Conservation (phyloP, 2,888 invertebrate species). For the Listrodromus nycthemerus region DNA sequence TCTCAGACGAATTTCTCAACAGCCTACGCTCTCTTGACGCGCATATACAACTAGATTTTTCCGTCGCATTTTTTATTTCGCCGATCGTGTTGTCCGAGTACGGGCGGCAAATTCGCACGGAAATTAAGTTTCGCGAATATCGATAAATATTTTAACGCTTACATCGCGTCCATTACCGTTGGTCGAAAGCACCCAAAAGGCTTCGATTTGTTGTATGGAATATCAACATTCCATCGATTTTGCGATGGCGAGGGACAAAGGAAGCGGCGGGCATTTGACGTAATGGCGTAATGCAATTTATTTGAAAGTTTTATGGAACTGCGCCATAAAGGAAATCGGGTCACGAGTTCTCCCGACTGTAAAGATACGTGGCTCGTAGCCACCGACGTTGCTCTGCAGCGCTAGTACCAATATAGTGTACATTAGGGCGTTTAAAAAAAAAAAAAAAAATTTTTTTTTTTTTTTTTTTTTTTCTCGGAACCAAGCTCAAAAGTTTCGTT, state of each 20-base stretch:
- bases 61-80: constrained; percentile 10
- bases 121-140: background rate
- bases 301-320: constrained; percentile 75
- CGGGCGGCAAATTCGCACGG: no score
- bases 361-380: constrained; percentile 72
- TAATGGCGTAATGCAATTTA: constrained; percentile 74
- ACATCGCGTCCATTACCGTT: background rate
- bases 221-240: background rate
- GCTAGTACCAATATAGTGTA: constrained; percentile 1
- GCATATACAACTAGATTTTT: background rate
- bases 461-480: no score
- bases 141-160: background rate
- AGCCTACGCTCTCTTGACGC: constrained; percentile 2
- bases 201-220: background rate
- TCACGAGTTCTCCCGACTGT: constrained; percentile 73
- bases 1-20: constrained; percentile 14
- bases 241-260: constrained; percentile 33
- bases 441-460: no score
- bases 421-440: no score
- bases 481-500: no score
- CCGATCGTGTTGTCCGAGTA: background rate
- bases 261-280: constrained; percentile 61
- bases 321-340: constrained; percentile 74
- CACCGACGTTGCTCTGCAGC: constrained; percentile 49
- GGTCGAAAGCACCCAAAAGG: background rate